Evolutionary conservation across 2,888 invertebrate species (phyloP), one percentile per base, ranked within the genome.

Genomic region (Meandrusa payeni): DNA sequence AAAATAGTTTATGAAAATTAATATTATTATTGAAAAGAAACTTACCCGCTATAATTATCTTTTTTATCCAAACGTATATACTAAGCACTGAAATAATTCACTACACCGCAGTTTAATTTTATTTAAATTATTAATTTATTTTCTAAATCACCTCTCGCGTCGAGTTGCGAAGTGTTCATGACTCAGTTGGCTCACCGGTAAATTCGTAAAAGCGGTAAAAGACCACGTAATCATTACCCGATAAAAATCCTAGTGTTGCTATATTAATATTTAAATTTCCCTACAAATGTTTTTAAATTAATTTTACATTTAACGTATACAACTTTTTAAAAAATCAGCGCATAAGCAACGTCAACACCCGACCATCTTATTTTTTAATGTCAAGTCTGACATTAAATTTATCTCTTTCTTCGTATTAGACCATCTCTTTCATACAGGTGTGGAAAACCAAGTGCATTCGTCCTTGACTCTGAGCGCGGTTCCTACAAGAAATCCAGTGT

Each of bases 381-480:
- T 76, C 64, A 65, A 57, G 57, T 49, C 56, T 64, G 55, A 52
- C 34, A 41, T 34, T 62, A 51, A 45, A 26, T 50, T 46, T 50
- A 43, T 75, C 74, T 54, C 65, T 54, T 46, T 74, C 63, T 24
- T 48, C 47, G 37, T 54, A 64, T 36, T 19, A 42, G 42, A 13
- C 51, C 50, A 45, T 75, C 70, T 69, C 61, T 52, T 44, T 74
- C 54, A 41, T 32, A 47, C 57, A 46, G 52, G 54, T 41, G 38
- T 61, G 53, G 59, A 66, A 65, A 65, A 52, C 48, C 50, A 57
- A 75, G 76, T 76, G 76, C 76, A 74, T 65, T 74, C 81, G 83
- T 80, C 82, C 83, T 85, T 80, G 80, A 80, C 76, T 77, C 53
- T 69, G 72, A 75, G 66, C 73, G 27, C 48, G 54, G 58, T 52